Percentiles rank a stretch among this genome's conserved stretches.
Conservation (phyloP, 92 coral and sea anemone genomes). For the Porites cylindrica region DNA sequence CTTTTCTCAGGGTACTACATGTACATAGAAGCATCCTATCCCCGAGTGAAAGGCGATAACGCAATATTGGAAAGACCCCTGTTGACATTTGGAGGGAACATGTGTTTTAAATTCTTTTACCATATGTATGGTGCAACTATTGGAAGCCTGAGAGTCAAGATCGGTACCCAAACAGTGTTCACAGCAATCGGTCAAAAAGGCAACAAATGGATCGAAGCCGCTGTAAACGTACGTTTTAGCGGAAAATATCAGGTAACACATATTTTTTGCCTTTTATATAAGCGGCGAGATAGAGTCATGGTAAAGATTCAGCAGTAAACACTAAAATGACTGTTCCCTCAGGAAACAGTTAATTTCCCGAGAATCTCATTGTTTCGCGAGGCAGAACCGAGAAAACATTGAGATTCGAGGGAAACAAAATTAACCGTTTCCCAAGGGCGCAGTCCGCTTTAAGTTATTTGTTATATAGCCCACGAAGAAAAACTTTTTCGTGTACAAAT, state of each 20-base stretch:
- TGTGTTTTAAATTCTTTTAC: constrained; percentile 57
- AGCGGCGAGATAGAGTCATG: not conserved
- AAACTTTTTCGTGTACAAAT: no score
- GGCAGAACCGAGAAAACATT: no score
- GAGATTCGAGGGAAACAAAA: no score
- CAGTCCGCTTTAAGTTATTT: no score
- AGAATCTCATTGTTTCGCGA: no score
- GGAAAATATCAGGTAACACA: constrained; percentile 19
- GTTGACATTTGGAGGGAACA: constrained; percentile 10
- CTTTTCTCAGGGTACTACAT: constrained; percentile 50
- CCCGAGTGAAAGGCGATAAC: constrained; percentile 30
- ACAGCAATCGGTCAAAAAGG: constrained; percentile 29
- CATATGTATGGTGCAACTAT: constrained; percentile 56
- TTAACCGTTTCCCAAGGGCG: no score
- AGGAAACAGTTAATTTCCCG: no score
- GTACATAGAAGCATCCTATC: constrained; percentile 56
- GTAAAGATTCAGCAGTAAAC: not conserved
- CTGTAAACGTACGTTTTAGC: not conserved
- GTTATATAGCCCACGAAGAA: no score
- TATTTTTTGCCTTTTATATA: not conserved
- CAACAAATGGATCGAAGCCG: constrained; percentile 15
- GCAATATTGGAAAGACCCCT: constrained; percentile 39
- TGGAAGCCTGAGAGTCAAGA: constrained; percentile 27
- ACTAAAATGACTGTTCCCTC: not conserved
- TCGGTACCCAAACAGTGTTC: constrained; percentile 5